A percentile compares a stretch with the other conserved stretches of the same genome.
phyloP scores from a whole-genome alignment of 2,113 vertebrate species.

The Ibidorhyncha struthersii region DNA sequence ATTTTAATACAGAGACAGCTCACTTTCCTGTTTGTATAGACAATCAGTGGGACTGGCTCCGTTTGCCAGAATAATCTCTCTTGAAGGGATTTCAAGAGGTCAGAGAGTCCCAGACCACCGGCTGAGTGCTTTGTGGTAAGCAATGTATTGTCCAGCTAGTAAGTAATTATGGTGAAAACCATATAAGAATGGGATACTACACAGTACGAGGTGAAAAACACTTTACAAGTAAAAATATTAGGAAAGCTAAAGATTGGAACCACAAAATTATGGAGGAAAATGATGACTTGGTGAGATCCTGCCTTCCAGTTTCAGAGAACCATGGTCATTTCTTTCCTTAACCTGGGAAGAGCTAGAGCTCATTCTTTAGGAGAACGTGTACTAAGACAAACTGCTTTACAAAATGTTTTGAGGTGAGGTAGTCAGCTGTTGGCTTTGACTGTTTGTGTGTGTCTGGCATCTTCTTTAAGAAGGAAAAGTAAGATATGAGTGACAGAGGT shows the following conservation, averaged over 20 bases:
- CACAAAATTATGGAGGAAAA: not conserved
- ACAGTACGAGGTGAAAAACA: not conserved
- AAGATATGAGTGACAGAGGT: not conserved
- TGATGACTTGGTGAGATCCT: not conserved
- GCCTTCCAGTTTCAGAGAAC: not conserved
- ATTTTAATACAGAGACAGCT: not conserved
- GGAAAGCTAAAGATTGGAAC: not conserved
- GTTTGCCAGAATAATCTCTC: not conserved
- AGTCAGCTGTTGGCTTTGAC: not conserved
- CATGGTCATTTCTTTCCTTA: not conserved
- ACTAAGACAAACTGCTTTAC: not conserved
- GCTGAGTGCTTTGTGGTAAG: not conserved
- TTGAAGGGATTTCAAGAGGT: not conserved
- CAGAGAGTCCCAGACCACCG: not conserved
- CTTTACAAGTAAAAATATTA: not conserved
- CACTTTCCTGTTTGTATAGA: not conserved
- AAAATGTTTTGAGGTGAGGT: not conserved
- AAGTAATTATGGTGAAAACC: not conserved
- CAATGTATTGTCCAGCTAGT: not conserved
- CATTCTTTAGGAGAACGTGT: not conserved
- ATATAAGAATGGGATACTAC: fast-evolving
- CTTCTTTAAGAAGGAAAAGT: not conserved
- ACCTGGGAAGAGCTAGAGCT: not conserved
- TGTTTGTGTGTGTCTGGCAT: not conserved
- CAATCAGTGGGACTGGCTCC: not conserved